Conservation (phyloP, 2,113 vertebrate species). For the Blennius ocellaris region DNA sequence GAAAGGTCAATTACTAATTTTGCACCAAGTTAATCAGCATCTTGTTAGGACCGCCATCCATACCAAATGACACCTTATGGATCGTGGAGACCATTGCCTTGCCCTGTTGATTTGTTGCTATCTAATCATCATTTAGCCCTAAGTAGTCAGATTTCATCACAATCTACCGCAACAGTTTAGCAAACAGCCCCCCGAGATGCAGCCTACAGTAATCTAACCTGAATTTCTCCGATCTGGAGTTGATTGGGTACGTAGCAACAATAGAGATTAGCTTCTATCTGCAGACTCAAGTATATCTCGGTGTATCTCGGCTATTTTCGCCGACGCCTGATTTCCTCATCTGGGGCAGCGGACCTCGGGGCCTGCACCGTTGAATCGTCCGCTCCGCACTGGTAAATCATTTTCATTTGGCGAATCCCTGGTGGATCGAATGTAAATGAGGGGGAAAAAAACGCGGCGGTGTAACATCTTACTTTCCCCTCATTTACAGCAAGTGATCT, state of each 20-base stretch:
- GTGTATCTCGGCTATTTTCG: slow-evolving; percentile 43
- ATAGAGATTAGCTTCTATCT: slow-evolving; percentile 63
- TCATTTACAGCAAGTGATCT: slow-evolving; percentile 65
- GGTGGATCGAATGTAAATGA: slow-evolving; percentile 55
- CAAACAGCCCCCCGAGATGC: not conserved
- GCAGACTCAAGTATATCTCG: slow-evolving; percentile 40
- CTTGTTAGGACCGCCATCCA: slow-evolving; percentile 83
- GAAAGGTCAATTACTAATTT: slow-evolving; percentile 90
- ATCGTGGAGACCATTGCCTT: slow-evolving; percentile 68
- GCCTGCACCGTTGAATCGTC: not conserved
- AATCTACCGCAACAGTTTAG: not conserved
- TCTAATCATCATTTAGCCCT: slow-evolving; percentile 72
- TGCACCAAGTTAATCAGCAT: slow-evolving; percentile 88
- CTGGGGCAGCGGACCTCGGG: not conserved
- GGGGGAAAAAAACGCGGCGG: slow-evolving; percentile 32
- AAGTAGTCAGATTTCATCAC: slow-evolving; percentile 45
- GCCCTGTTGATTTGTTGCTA: slow-evolving; percentile 72
- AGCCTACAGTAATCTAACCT: not conserved
- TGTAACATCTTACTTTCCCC: slow-evolving; percentile 75
- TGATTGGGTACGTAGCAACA: slow-evolving; percentile 43
- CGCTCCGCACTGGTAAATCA: slow-evolving; percentile 30
- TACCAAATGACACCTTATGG: slow-evolving; percentile 82
- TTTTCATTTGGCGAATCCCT: slow-evolving; percentile 59
- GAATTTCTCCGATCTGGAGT: slow-evolving; percentile 3
- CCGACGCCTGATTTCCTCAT: slow-evolving; percentile 15